Conservation (phyloP, 2,797 vertebrate species). For the Perodicticus potto region DNA sequence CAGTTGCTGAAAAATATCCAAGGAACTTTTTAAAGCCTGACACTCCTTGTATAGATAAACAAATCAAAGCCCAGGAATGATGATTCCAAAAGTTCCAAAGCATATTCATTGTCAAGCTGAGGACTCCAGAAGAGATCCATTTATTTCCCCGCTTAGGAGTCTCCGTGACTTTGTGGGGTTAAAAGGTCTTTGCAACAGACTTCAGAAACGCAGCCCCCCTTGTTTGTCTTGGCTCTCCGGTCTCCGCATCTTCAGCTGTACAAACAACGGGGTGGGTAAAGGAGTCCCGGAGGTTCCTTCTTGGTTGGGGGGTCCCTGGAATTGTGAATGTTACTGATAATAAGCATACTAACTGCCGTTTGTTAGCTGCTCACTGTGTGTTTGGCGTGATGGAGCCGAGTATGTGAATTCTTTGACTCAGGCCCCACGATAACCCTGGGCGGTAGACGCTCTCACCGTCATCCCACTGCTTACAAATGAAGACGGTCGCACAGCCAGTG, state of each 20-base stretch:
- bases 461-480: background rate
- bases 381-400: background rate
- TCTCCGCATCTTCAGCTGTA: background rate
- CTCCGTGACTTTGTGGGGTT: background rate
- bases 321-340: background rate
- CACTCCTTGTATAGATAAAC: background rate
- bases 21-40: background rate
- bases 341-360: background rate
- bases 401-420: background rate
- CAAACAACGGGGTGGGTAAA: background rate
- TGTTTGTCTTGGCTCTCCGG: background rate
- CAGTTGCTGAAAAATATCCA: background rate
- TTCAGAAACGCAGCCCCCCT: background rate
- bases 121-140: background rate
- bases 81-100: background rate
- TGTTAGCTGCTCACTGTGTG: background rate
- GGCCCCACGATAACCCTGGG: fast-evolving
- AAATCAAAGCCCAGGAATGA: background rate
- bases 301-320: background rate
- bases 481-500: background rate
- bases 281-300: background rate
- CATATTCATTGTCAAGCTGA: background rate
- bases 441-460: fast-evolving
- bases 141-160: background rate
- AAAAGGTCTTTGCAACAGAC: background rate